These are phyloP conservation scores for Numenius arquata DNA, from an alignment of 2,113 vertebrate species.

Conservation along the genomic window DNA sequence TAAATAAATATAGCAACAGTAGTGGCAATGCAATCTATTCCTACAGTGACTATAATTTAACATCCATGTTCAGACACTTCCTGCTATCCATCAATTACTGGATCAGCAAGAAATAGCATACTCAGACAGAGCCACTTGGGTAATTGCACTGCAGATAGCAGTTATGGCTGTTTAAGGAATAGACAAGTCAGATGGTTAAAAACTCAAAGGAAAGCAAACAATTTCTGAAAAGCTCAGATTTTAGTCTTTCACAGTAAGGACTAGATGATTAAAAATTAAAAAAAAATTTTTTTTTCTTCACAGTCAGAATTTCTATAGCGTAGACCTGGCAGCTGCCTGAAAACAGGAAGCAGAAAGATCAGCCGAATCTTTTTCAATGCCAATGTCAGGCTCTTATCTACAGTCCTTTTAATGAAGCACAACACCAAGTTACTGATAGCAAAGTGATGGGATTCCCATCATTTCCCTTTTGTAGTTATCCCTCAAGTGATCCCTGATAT, in stretches of 20 bases:
- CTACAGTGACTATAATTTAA: constrained; percentile 55
- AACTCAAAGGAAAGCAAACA: not conserved
- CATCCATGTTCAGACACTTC: constrained; percentile 20
- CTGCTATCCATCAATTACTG: constrained; percentile 60
- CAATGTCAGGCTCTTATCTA: not conserved
- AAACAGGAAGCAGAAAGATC: not conserved
- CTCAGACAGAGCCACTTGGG: not conserved
- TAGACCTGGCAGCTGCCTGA: not conserved
- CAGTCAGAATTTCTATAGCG: not conserved
- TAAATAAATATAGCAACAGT: constrained; percentile 53
- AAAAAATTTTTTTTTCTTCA: not conserved
- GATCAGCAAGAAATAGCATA: constrained; percentile 34
- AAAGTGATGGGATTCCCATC: not conserved
- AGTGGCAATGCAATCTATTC: constrained; percentile 37
- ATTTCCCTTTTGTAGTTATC: not conserved
- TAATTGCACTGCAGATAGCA: not conserved
- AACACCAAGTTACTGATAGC: not conserved
- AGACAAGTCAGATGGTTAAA: not conserved
- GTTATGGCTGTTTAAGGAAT: not conserved
- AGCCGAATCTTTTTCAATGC: not conserved
- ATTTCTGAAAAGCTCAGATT: not conserved
- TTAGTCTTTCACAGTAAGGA: not conserved
- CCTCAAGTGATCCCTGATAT: not conserved
- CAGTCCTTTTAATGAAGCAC: not conserved
- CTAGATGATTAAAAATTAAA: not conserved